Evolutionary conservation across 2,888 invertebrate genomes (phyloP).

Genomic region (Eledone cirrhosa): DNA sequence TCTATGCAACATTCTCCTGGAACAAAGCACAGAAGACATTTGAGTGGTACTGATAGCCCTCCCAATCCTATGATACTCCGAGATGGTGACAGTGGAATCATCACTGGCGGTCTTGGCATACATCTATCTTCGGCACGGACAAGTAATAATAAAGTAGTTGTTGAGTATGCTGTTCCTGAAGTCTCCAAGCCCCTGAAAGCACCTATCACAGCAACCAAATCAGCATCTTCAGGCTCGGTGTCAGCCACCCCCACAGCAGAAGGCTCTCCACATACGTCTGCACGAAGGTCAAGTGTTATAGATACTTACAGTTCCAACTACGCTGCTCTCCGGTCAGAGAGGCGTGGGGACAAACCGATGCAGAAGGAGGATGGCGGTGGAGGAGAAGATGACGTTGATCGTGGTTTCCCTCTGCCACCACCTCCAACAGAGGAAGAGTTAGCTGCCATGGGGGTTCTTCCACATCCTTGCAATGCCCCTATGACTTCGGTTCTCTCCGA

Average conservation of each 20-base stretch:
- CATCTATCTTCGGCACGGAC: slow-evolving; percentile 12
- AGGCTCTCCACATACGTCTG: slow-evolving; percentile 28
- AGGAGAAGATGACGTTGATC: slow-evolving; percentile 34
- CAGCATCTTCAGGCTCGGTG: slow-evolving; percentile 28
- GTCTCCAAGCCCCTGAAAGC: slow-evolving; percentile 15
- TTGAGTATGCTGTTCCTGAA: slow-evolving; percentile 14
- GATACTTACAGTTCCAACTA: slow-evolving; percentile 53
- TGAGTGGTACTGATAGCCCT: not conserved
- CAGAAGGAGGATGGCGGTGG: slow-evolving; percentile 45
- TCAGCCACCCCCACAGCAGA: slow-evolving; percentile 34
- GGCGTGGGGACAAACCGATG: slow-evolving; percentile 35
- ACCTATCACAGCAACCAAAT: slow-evolving; percentile 28
- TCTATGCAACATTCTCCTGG: slow-evolving; percentile 17
- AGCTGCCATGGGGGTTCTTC: slow-evolving; percentile 25
- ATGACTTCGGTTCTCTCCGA: slow-evolving; percentile 17
- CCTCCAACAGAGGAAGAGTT: slow-evolving; percentile 59
- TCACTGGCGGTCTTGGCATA: slow-evolving; percentile 4
- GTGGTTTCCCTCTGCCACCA: slow-evolving; percentile 44
- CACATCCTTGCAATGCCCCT: slow-evolving; percentile 16
- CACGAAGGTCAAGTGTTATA: slow-evolving; percentile 39
- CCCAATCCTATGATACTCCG: slow-evolving; percentile 23
- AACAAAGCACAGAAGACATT: not conserved
- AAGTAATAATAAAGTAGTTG: slow-evolving; percentile 17
- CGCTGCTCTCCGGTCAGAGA: slow-evolving; percentile 47
- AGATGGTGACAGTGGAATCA: not conserved